Percentiles rank a stretch among this genome's conserved stretches.
phyloP scores from a whole-genome alignment of 2,888 invertebrate genomes.

The Nysson spinosus region DNA sequence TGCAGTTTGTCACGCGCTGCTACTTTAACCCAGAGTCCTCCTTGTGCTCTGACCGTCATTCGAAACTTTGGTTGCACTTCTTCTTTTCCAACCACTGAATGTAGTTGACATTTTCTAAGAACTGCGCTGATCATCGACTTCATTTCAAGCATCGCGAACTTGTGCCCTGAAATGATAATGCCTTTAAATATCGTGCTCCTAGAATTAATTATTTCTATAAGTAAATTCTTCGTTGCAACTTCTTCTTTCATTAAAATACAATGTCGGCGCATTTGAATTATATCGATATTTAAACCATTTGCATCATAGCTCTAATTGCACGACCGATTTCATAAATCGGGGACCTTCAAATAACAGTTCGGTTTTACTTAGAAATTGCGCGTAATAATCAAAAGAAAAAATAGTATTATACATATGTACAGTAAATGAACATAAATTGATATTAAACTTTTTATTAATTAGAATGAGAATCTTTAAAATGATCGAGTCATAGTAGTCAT shows the following conservation, averaged over 20 bases:
- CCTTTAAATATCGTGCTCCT: not conserved
- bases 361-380: too few species aligned
- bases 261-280: too few species aligned
- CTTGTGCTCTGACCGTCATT: constrained; percentile 80
- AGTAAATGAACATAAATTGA: not conserved
- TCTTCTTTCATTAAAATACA: too few species aligned
- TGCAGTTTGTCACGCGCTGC: constrained; percentile 65
- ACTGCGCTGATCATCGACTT: constrained; percentile 80
- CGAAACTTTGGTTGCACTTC: constrained; percentile 79
- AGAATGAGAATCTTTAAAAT: too few species aligned
- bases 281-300: too few species aligned
- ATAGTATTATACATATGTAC: not conserved
- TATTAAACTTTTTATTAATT: too few species aligned
- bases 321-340: too few species aligned
- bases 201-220: not conserved
- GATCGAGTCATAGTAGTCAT: not conserved
- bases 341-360: too few species aligned
- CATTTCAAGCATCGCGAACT: constrained; percentile 84
- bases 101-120: constrained; percentile 79
- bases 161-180: constrained; percentile 79
- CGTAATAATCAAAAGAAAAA: too few species aligned
- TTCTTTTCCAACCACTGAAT: constrained; percentile 77
- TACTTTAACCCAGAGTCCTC: constrained; percentile 81
- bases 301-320: too few species aligned
- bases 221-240: not conserved